Evolutionary conservation across 2,113 vertebrate species (phyloP), one percentile per base, ranked within the genome.

Genomic region (Prietella phreatophila): DNA sequence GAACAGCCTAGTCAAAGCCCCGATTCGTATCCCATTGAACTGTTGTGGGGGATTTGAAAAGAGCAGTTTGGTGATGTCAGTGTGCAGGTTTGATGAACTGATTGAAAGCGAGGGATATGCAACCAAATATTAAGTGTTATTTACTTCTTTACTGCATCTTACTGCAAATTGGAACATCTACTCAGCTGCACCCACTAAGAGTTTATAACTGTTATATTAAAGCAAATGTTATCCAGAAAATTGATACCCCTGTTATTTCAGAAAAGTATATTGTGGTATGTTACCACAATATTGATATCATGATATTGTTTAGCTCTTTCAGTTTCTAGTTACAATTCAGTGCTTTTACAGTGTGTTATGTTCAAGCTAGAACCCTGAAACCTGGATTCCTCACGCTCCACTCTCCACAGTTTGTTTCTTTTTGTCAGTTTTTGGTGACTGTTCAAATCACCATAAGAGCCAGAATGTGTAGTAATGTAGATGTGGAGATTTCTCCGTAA

Each of bases 401-500:
- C 58, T 80, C 30, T 67, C 55, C 79, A 81, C n/a, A 36, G 50
- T 79, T 79, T 79, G 5, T 79, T 27, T 82, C 15, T 56, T 47
- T 87, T 50, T 55, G 81, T 60, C 58, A 55, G 76, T 55, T 47
- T 53, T 65, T 33, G 39, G 56, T 75, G 33, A 33, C 39, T 67
- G 61, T 67, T 58, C 33, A 75, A 65, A 85, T 75, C 27, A 84
- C 42, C 39, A 27, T 22, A 76, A 42, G 69, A 71, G 53, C 65
- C 80, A 71, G 82, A 67, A 84, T 39, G 82, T 84, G 36, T 56
- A 56, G 82, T 56, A 79, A 65, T 79, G 65, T 65, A 79, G 8
- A 53, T 27, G n/a, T 56, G 71, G 47, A 79, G n/a, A 63, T 87
- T 79, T 69, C 82, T 84, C 47, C 30, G 47, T 63, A 79, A 65